These are phyloP conservation scores for Linyphia triangularis DNA, from an alignment of 2,888 invertebrate species.

Conservation along the genomic window DNA sequence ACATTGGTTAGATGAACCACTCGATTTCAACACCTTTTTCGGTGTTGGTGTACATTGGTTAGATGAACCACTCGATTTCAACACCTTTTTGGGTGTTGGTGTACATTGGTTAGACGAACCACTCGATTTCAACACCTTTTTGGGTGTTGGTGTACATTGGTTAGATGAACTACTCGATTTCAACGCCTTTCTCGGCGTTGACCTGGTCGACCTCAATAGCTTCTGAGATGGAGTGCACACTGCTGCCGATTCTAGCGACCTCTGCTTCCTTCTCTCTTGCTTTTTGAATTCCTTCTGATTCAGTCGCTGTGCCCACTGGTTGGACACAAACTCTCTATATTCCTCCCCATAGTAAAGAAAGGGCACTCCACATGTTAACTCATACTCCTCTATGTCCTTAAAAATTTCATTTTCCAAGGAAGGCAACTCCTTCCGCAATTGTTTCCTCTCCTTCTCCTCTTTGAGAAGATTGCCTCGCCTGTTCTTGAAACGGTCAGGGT, in stretches of 20 bases:
- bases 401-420: conserved; percentile 61
- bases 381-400: conserved; percentile 49
- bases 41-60: conserved; percentile 25
- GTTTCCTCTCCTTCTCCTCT: conserved; percentile 93
- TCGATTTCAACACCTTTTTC: background rate
- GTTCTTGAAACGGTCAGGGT: conserved; percentile 91
- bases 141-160: conserved; percentile 21
- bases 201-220: conserved; percentile 24
- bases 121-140: background rate
- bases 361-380: conserved; percentile 15
- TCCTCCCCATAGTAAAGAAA: conserved; percentile 56
- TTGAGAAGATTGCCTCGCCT: conserved; percentile 91
- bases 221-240: conserved; percentile 20
- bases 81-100: background rate
- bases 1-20: background rate
- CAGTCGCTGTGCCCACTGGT: conserved; percentile 53
- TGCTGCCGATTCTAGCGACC: background rate
- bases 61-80: conserved; percentile 26
- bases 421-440: conserved; percentile 86
- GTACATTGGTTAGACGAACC: background rate
- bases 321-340: conserved; percentile 30
- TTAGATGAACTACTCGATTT: conserved; percentile 27
- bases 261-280: conserved; percentile 29
- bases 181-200: conserved; percentile 57
- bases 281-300: conserved; percentile 72